These are phyloP conservation scores for Actenoides lindsayi DNA, from an alignment of 2,113 vertebrate genomes.

Conservation along the genomic window DNA sequence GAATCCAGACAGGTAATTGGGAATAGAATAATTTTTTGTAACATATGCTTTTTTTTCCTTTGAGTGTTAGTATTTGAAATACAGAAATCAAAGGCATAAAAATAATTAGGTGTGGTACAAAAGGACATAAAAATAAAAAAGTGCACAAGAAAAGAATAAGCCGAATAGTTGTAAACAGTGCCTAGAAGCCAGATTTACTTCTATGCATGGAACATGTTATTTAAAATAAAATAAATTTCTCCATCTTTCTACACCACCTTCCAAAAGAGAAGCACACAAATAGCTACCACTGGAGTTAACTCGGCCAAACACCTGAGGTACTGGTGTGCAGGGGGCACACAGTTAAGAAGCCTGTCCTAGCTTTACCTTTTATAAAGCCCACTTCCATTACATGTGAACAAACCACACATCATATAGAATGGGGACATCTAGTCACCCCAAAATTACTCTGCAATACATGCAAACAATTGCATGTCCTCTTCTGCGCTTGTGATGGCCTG, in stretches of 20 bases:
- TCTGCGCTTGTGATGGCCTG: not conserved
- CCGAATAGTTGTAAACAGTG: not conserved
- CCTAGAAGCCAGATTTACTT: not conserved
- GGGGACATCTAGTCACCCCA: accelerated
- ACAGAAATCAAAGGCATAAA: not conserved
- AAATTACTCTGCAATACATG: not conserved
- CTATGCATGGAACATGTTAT: not conserved
- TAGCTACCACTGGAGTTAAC: not conserved
- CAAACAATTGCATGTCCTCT: not conserved
- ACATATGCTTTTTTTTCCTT: not conserved
- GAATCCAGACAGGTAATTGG: not conserved
- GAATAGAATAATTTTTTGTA: not conserved
- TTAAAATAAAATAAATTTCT: not conserved
- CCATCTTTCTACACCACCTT: not conserved
- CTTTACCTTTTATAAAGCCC: not conserved
- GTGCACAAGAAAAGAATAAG: not conserved
- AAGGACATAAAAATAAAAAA: not conserved
- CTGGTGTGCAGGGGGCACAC: not conserved
- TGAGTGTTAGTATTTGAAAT: not conserved
- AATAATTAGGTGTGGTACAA: not conserved
- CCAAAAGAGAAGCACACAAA: not conserved
- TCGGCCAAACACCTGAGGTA: not conserved
- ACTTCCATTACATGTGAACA: not conserved
- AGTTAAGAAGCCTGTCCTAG: not conserved
- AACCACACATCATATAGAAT: not conserved